Evolutionary conservation across 2,797 vertebrate genomes (phyloP), one percentile per base, ranked within the genome.

Genomic region (Threskiornis aethiopicus): DNA sequence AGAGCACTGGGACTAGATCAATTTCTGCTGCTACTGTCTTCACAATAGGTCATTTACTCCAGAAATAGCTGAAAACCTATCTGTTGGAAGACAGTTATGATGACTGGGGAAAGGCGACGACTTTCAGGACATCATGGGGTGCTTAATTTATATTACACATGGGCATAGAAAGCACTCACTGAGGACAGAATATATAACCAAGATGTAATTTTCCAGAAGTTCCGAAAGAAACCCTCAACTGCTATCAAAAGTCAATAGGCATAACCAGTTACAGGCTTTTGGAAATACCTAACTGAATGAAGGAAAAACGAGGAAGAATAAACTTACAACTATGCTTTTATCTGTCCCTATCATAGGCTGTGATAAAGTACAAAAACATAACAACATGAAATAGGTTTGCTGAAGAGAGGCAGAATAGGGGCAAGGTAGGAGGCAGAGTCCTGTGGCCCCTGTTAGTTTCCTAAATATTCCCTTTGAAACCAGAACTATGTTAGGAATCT

Each of bases 401-500:
- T 64, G 52, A 78, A 75, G 49, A 84, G 15, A 83, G 42, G 39
- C 39, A 91, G 69, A 84, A 84, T 8, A 8, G 44, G 33, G 47
- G 44, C 24, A 78, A 94, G 54, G 54, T 3, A 86, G 41, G 29
- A 87, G 79, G 72, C 87, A 95, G 72, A 78, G 58, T 57, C 51
- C 69, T 65, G 42, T 2, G 4, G 81, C 33, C 58, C 35, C 33
- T 55, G 10, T 71, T 73, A 35, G 42, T 70, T 87, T 76, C 55
- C 64, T 57, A 83, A 89, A 83, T 89, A 91, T 47, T 93, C 57
- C 79, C 86, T 77, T 39, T 77, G 79, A 95, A 94, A 92, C 69
- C 87, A 94, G 35, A 91, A 64, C 35, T 83, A 93, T 83, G 81
- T 28, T 57, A 92, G 92, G 92, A 95, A 97, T 96, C 62, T 95